These are phyloP conservation scores for Metalampra italica DNA, from an alignment of 2,888 invertebrate genomes.

Conservation along the genomic window DNA sequence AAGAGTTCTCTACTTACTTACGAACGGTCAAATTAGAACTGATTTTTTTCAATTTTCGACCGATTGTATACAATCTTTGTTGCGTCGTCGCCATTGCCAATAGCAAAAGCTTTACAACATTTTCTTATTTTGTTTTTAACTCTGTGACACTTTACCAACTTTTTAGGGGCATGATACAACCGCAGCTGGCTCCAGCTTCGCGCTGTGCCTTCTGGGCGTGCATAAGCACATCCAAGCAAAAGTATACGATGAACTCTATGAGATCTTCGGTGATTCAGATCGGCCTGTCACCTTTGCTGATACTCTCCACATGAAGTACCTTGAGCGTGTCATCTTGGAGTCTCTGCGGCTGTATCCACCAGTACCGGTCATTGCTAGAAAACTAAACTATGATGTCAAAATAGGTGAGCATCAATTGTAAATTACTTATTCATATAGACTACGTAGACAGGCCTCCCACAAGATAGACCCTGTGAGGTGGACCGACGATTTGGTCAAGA, in stretches of 20 bases:
- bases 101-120: no score
- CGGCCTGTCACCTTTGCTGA: slow-evolving; percentile 87
- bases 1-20: no score
- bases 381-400: slow-evolving; percentile 83
- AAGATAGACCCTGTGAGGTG: no score
- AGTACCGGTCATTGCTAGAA: slow-evolving; percentile 87
- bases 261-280: slow-evolving; percentile 88
- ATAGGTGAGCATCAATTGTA: slow-evolving; percentile 63
- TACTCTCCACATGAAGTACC: slow-evolving; percentile 88
- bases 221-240: slow-evolving; percentile 88
- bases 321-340: slow-evolving; percentile 88
- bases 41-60: no score
- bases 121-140: no score
- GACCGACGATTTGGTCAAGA: no score
- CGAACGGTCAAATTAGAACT: no score
- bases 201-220: slow-evolving; percentile 88
- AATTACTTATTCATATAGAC: not conserved
- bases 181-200: slow-evolving; percentile 90
- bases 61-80: no score
- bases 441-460: no score
- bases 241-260: slow-evolving; percentile 85
- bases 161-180: slow-evolving; percentile 70
- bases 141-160: no score
- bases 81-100: no score
- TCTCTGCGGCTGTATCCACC: slow-evolving; percentile 88